Evolutionary conservation across 2,797 vertebrate genomes (phyloP).

Genomic region (Miichthys miiuy): DNA sequence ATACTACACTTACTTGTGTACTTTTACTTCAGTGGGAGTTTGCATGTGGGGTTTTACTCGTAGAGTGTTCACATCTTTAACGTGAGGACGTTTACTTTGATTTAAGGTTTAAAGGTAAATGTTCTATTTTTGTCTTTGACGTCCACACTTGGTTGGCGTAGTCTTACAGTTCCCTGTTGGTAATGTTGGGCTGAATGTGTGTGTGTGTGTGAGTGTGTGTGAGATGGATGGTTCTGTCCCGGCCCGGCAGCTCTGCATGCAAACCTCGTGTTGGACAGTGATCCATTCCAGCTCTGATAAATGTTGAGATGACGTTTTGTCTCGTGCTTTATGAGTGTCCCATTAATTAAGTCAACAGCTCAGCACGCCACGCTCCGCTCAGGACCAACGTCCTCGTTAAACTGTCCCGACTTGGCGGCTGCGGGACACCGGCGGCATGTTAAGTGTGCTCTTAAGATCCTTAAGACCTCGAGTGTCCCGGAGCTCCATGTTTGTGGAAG

Average conservation of each 20-base stretch:
- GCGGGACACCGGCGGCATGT: conserved; percentile 1
- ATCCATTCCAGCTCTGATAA: conserved; percentile 18
- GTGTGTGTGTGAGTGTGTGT: conserved; percentile 71
- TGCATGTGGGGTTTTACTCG: not conserved
- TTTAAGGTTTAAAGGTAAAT: too few relatives aligned
- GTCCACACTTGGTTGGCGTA: too few relatives aligned
- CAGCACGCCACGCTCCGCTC: not conserved
- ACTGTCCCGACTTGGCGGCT: not conserved
- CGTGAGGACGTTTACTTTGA: too few relatives aligned
- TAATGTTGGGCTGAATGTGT: conserved; percentile 17
- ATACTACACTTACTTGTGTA: not conserved
- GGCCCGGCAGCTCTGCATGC: not conserved
- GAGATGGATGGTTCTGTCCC: conserved; percentile 1
- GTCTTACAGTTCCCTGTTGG: too few relatives aligned
- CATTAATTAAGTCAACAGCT: conserved; percentile 39
- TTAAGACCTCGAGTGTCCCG: conserved; percentile 1
- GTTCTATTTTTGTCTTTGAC: too few relatives aligned
- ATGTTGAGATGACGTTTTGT: not conserved
- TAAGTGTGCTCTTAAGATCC: conserved; percentile 12
- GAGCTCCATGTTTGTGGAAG: conserved; percentile 4
- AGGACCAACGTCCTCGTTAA: not conserved
- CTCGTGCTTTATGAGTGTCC: conserved; percentile 22
- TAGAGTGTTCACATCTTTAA: too few relatives aligned
- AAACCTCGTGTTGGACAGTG: not conserved
- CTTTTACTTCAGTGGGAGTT: not conserved